Evolutionary conservation across 2,797 vertebrate species (phyloP), one percentile per base, ranked within the genome.

Genomic region (Melanotaenia pygmaea): DNA sequence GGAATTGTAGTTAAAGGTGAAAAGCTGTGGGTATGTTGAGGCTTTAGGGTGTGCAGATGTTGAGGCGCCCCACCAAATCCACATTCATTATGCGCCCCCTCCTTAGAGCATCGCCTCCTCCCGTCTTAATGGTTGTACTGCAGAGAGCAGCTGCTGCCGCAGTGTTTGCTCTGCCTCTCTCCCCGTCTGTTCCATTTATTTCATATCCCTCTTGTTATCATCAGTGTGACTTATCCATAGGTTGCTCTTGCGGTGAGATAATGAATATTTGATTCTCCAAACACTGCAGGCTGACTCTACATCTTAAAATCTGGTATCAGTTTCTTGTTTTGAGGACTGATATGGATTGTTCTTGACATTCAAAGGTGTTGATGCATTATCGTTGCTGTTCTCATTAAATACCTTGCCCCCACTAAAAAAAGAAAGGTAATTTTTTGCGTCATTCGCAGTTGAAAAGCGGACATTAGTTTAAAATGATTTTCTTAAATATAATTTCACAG

Each of bases 131-230:
- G 91, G 88, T 57, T 65, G 72, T 79, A 72, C 89, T 87, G 87
- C 89, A 76, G 90, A 76, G 86, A 90, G 79, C 90, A 92, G 88
- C 90, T 92, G 91, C 84, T 90, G 87, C 90, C 81, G 88, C 92
- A 84, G 88, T 90, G 85, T 89, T 90, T 80, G 86, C 83, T 85
- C 76, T 75, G 80, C 85, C 83, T 87, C 81, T 7, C 81, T 84
- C 85, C 83, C 77, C 74, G 81, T 84, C 89, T 82, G 86, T 67
- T 81, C 50, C 84, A 81, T 76, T 74, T 70, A 74, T 84, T 70
- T 81, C 76, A 72, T 73, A 77, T 81, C 80, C 72, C 68, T 67
- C 84, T 87, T 72, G 84, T 88, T 89, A 85, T 77, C 74, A 70
- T 64, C 79, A 53, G 38, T 68, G 76, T 32, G 66, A 72, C 69